phyloP scores from a whole-genome alignment of 2,888 invertebrate species.

The Crepidodera aurea region DNA sequence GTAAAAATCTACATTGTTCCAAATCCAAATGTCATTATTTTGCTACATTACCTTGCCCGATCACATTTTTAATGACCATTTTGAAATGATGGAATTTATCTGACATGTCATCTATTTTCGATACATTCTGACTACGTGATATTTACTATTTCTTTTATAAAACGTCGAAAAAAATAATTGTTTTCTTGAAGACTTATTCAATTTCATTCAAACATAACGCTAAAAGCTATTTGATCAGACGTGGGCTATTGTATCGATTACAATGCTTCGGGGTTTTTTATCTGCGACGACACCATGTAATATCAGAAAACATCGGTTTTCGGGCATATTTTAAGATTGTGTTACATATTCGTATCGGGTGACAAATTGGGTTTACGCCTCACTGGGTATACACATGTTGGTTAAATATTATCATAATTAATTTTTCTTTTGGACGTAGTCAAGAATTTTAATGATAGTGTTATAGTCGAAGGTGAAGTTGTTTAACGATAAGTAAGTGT shows the following conservation, averaged over 20 bases:
- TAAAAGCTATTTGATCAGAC: not conserved
- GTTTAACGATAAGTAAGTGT: no score
- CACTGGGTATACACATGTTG: conserved; percentile 6
- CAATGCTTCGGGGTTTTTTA: conserved; percentile 2
- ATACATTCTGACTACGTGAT: no score
- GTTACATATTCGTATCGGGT: conserved; percentile 19
- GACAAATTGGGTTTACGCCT: conserved; percentile 17
- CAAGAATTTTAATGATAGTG: not conserved
- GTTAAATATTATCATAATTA: conserved; percentile 16
- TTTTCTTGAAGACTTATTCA: no score
- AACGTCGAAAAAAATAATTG: no score
- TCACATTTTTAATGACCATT: no score
- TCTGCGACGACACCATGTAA: not conserved
- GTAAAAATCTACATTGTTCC: no score
- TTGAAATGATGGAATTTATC: no score
- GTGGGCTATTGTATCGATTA: conserved; percentile 4
- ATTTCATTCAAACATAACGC: not conserved
- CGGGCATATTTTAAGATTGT: conserved; percentile 16
- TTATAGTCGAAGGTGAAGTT: not conserved
- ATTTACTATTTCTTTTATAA: no score
- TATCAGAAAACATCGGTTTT: conserved; percentile 20
- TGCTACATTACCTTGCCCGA: no score
- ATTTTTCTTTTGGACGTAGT: not conserved
- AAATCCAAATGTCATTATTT: no score
- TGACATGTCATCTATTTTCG: no score